phyloP scores from a whole-genome alignment of 2,113 vertebrate species.

The Sisor rabdophorus region DNA sequence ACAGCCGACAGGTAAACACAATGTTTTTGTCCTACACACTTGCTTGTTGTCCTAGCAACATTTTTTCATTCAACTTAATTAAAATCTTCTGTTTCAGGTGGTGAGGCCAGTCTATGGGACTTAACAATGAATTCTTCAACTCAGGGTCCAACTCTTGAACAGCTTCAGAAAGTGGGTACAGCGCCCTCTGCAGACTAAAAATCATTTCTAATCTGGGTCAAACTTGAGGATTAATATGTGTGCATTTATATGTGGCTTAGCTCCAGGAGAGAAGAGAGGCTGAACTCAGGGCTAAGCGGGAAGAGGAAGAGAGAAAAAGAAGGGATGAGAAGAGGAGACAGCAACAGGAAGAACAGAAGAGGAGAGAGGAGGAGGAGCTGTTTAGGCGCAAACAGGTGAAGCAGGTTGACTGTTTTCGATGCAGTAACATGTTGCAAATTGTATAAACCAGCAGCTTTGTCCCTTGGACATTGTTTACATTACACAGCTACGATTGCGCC shows the following conservation, averaged over 20 bases:
- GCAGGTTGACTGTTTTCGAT: not conserved
- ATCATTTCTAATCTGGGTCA: not conserved
- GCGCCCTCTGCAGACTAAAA: constrained; percentile 13
- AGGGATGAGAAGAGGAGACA: constrained; percentile 75
- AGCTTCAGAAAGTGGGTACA: constrained; percentile 84
- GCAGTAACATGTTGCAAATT: not conserved
- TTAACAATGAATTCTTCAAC: constrained; percentile 91
- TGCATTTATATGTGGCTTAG: constrained; percentile 51
- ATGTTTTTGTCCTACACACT: not conserved
- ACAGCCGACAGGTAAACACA: constrained; percentile 76
- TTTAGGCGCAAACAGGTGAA: constrained; percentile 82
- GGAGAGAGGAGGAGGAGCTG: constrained; percentile 81
- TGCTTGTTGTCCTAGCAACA: not conserved
- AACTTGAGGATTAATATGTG: not conserved
- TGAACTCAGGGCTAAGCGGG: constrained; percentile 90
- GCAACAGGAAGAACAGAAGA: constrained; percentile 78
- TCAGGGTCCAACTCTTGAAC: constrained; percentile 94
- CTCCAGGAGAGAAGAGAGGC: constrained; percentile 88
- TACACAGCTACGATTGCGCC: not conserved
- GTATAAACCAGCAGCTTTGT: not conserved
- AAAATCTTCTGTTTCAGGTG: constrained; percentile 61
- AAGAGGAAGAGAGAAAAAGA: constrained; percentile 85
- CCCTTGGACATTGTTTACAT: not conserved
- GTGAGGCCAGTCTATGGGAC: constrained; percentile 93
- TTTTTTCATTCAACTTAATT: not conserved